Evolutionary conservation across 92 coral and sea anemone genomes (phyloP).

Genomic region (Zoanthus gigantus): DNA sequence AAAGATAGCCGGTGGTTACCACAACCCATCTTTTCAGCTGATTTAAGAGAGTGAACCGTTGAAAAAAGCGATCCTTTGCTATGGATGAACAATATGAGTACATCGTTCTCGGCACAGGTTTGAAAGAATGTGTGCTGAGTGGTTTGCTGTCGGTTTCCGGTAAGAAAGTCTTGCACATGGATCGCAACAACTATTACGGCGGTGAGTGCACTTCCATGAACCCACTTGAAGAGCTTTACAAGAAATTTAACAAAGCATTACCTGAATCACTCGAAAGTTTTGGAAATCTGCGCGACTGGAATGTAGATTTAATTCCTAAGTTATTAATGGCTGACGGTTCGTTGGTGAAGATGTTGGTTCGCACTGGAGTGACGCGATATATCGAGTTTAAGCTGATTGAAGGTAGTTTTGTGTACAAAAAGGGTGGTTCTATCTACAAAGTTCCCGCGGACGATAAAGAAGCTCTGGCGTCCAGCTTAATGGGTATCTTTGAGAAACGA

Average conservation of each 20-base stretch:
- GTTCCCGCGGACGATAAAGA: constrained; percentile 93
- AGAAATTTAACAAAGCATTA: constrained; percentile 66
- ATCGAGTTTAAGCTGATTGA: constrained; percentile 91
- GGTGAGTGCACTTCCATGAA: constrained; percentile 93
- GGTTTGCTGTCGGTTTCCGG: constrained; percentile 89
- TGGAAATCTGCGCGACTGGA: constrained; percentile 82
- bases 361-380: constrained; percentile 87
- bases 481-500: constrained; percentile 96
- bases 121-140: constrained; percentile 94
- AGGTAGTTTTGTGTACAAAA: constrained; percentile 84
- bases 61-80: not conserved
- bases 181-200: constrained; percentile 88
- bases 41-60: not conserved
- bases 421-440: constrained; percentile 80
- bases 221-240: constrained; percentile 77
- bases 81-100: constrained; percentile 93
- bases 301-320: constrained; percentile 92
- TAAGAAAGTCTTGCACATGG: constrained; percentile 87
- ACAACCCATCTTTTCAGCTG: constrained; percentile 47
- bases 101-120: constrained; percentile 95
- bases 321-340: constrained; percentile 91
- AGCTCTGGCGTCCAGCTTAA: constrained; percentile 77
- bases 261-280: constrained; percentile 53
- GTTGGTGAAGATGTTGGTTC: constrained; percentile 82
- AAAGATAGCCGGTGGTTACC: constrained; percentile 22